Evolutionary conservation across 1,140 invertebrate genomes (phyloP), one percentile per base, ranked within the genome.

Genomic region (Atta colombica): DNA sequence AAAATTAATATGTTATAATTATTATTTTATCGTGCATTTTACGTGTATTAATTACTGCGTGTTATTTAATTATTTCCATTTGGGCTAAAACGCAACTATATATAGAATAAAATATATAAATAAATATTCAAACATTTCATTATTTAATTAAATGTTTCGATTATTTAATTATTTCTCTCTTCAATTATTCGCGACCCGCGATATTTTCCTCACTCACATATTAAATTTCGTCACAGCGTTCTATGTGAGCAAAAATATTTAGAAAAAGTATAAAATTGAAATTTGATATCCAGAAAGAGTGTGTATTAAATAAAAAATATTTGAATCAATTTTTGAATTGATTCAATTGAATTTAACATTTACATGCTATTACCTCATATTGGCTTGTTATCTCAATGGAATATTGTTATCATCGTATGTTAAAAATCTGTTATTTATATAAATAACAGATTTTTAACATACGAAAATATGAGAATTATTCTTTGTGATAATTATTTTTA

Each of bases 111-210:
- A 60, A 53, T 77, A 45, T 12, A 39, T 25, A 35, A 65, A 45
- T 49, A 63, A 77, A 39, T 65, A 77, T 65, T 77, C 18, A 14
- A 65, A n/a, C 25, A 49, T 63, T 77, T 45, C 39, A 49, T 25
- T 77, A 31, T 77, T 45, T 77, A 77, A 77, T 77, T 77, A 77
- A 77, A 77, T n/a, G 16, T 63, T 39, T 58, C n/a, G 53, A 39
- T 45, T 63, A 75, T 77, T 51, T 61, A 77, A 77, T 61, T 63
- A 45, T 28, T 21, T 77, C 21, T 60, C 55, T 2, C 6, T 3
- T 39, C 8, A 16, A 39, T 69, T 69, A 51, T 35, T 65, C 16
- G 63, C 16, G 16, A 8, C 4, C 6, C 4, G 21, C 6, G 12
- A 49, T 69, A 51, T 51, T 69, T 69, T 69, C 49, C 66, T 51